Base-by-base conservation (phyloP, 2,888 invertebrate genomes). In the Nematopogon swammerdamellus region DNA sequence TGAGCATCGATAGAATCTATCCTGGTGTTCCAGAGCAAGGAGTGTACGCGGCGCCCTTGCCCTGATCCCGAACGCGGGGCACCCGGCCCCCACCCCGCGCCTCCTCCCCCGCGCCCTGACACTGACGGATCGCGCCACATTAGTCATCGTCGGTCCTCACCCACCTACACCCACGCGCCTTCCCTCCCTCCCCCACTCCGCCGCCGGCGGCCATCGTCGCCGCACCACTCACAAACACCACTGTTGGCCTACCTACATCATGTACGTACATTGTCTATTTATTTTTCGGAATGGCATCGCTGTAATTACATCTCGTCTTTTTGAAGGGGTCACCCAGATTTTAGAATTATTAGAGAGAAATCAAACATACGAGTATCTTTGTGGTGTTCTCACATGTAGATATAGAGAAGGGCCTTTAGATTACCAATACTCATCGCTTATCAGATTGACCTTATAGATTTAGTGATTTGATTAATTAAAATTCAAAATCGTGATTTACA, bases 101-200 rank as follows among this genome's bases (percentile, higher is more conserved):
- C 36, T 69, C 70, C 64, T 64, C 66, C 61, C 65, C 72, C 71
- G 67, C n/a, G 70, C 69, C 72, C 68, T 74, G 85, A 84, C 85
- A 84, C 82, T 85, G 85, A 85, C 84, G 82, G 82, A 85, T 85
- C 82, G 84, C 70, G 75, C 69, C 68, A 75, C 80, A 85, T 85
- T 85, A 84, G 85, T 85, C 85, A 85, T 85, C 84, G 83, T 81
- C 79, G 75, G 70, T 67, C 75, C 73, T 67, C 70, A 61, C 36
- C 36, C 36, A 36, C 36, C 36, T 25, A 25, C 36, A 14, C 36
- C 36, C 36, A 8, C 61, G 57, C 55, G 55, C 57, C 56, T 58
- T 57, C 64, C 56, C 62, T 72, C 73, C 72, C 72, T 72, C 66
- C 68, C 67, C 66, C 72, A 68, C 72, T 63, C 70, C 68, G 47